Evolutionary conservation across 2,888 invertebrate species (phyloP).

Genomic region (Polydrusus cervinus): DNA sequence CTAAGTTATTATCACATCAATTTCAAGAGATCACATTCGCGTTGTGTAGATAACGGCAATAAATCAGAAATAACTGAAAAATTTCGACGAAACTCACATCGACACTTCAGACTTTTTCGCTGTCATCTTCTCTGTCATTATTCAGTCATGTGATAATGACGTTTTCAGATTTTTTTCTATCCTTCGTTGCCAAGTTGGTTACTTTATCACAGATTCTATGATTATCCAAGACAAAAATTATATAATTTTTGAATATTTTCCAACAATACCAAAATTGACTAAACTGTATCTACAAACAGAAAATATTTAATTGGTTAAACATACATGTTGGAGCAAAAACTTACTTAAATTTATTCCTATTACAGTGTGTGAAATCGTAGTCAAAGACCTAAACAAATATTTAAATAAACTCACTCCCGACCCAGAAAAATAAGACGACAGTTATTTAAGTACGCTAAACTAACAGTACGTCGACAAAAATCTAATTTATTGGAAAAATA

Average conservation of each 20-base stretch:
- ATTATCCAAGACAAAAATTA: neutral
- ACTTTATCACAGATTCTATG: neutral
- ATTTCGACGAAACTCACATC: slow-evolving; percentile 48
- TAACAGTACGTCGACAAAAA: slow-evolving; percentile 3
- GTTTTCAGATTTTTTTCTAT: slow-evolving; percentile 3
- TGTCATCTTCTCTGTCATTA: slow-evolving; percentile 43
- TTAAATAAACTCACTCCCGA: neutral
- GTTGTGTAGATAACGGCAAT: slow-evolving; percentile 33
- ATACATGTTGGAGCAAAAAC: neutral
- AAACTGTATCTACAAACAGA: neutral
- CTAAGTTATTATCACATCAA: slow-evolving; percentile 36
- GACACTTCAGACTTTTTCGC: slow-evolving; percentile 47
- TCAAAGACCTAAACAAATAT: neutral
- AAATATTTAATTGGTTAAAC: neutral
- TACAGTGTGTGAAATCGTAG: neutral
- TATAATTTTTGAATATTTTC: neutral
- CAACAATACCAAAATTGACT: neutral
- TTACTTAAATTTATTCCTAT: neutral
- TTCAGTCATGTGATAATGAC: slow-evolving; percentile 31
- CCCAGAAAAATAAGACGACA: neutral
- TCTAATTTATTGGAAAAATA: neutral
- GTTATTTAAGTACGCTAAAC: neutral
- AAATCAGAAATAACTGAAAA: slow-evolving; percentile 25
- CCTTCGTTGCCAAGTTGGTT: neutral
- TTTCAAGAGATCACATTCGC: slow-evolving; percentile 37